phyloP scores from a whole-genome alignment of 2,797 vertebrate genomes.

The Sardinella longiceps region DNA sequence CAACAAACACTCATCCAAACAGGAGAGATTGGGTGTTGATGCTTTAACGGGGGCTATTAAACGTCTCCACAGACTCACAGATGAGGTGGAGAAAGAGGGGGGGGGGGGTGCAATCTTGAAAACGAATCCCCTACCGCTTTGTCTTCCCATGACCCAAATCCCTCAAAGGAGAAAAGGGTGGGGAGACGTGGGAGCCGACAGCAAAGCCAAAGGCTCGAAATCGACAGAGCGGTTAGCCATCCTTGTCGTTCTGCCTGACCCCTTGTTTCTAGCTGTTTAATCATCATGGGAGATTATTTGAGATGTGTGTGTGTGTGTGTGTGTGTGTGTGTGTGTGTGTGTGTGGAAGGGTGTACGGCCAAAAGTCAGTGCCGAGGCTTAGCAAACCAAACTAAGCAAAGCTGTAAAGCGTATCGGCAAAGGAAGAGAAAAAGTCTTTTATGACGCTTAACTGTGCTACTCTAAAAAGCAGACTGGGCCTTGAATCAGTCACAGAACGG shows the following conservation, averaged over 20 bases:
- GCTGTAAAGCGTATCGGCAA: not conserved
- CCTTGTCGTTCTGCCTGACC: not conserved
- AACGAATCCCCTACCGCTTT: not conserved
- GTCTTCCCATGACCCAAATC: not conserved
- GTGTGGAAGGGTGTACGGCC: constrained; percentile 46
- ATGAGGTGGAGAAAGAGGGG: not conserved
- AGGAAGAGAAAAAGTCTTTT: not conserved
- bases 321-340: too few relatives aligned
- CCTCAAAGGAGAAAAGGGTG: not conserved
- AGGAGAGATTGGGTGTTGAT: not conserved
- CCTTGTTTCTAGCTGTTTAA: not conserved
- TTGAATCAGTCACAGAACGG: constrained; percentile 48
- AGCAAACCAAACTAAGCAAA: not conserved
- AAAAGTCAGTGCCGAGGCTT: not conserved
- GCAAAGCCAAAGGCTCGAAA: not conserved
- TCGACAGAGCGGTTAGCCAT: not conserved
- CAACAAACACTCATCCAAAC: not conserved
- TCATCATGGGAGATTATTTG: not conserved
- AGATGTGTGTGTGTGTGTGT: not conserved
- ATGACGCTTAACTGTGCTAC: not conserved
- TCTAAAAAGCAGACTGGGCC: not conserved
- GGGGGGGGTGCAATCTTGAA: not conserved
- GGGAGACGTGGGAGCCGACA: not conserved
- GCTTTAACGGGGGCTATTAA: not conserved
- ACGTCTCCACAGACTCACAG: not conserved